phyloP scores from a whole-genome alignment of 2,797 vertebrate genomes.

The Dendrocincla fuliginosa region DNA sequence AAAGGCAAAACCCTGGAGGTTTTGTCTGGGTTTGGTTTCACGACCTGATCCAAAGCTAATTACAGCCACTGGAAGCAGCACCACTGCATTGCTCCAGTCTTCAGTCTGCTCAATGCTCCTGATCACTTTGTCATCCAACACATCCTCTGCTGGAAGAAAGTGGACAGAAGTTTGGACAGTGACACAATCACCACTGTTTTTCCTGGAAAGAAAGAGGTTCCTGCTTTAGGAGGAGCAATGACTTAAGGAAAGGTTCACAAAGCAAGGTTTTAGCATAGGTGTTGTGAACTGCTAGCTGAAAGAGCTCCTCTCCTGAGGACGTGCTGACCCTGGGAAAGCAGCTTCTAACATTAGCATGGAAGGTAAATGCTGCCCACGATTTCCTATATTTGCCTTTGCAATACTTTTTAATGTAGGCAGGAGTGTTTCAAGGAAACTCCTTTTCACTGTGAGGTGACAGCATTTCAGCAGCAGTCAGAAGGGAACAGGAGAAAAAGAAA shows the following conservation, averaged over 20 bases:
- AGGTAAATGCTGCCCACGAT: neutral
- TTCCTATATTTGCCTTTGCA: neutral
- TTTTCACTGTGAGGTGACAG: neutral
- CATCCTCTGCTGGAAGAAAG: neutral
- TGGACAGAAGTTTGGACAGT: neutral
- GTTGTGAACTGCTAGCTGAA: neutral
- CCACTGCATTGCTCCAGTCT: neutral
- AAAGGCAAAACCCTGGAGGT: neutral
- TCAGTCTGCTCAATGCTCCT: neutral
- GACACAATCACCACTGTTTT: neutral
- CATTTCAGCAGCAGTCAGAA: neutral
- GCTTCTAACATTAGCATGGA: neutral
- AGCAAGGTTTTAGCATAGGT: neutral
- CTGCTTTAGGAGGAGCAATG: neutral
- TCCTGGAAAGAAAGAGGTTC: neutral
- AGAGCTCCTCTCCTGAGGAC: neutral
- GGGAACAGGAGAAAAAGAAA: neutral
- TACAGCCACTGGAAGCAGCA: neutral
- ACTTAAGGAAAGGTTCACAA: neutral
- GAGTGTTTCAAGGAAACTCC: neutral
- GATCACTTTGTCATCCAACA: neutral
- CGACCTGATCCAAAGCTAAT: neutral
- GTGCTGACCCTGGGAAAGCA: neutral
- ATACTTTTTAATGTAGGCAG: neutral
- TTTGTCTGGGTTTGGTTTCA: neutral